Percentiles rank a stretch among this genome's conserved stretches.
Conservation (phyloP, 2,888 invertebrate species). For the Carterocephalus palaemon region DNA sequence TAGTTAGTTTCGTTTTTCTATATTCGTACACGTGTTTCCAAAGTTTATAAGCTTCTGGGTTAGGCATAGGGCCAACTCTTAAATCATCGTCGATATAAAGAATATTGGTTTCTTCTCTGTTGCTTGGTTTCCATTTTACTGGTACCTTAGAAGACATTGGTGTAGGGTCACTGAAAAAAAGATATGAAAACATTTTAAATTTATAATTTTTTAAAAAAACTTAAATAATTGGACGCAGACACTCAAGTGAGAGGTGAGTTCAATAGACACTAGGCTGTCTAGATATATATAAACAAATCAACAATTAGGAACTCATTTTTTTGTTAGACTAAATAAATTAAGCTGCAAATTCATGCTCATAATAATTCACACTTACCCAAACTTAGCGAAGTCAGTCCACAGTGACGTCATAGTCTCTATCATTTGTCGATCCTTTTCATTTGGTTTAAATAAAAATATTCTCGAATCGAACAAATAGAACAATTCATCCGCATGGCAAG, state of each 20-base stretch:
- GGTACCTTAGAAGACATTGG: constrained; percentile 37
- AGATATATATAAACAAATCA: neutral
- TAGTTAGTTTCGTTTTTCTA: constrained; percentile 30
- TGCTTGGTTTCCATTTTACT: constrained; percentile 49
- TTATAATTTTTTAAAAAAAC: neutral
- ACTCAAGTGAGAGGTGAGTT: no score
- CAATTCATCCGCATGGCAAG: constrained; percentile 65
- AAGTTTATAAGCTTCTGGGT: constrained; percentile 42
- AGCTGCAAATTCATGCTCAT: neutral
- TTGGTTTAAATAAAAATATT: constrained; percentile 52
- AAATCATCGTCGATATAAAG: constrained; percentile 46
- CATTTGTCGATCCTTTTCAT: constrained; percentile 43
- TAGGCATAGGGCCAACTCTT: constrained; percentile 45
- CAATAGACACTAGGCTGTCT: no score
- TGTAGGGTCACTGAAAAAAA: constrained; percentile 49
- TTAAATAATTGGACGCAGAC: no score
- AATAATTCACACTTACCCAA: constrained; percentile 48
- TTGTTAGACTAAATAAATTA: neutral
- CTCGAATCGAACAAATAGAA: constrained; percentile 57
- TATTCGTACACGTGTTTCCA: constrained; percentile 50
- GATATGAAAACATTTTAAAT: constrained; percentile 6
- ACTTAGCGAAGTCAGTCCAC: constrained; percentile 70
- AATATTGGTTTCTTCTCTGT: constrained; percentile 39
- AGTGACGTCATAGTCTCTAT: constrained; percentile 57
- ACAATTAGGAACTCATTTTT: neutral